Evolutionary conservation across 1,140 invertebrate genomes (phyloP).

Genomic region (Sitophilus oryzae): DNA sequence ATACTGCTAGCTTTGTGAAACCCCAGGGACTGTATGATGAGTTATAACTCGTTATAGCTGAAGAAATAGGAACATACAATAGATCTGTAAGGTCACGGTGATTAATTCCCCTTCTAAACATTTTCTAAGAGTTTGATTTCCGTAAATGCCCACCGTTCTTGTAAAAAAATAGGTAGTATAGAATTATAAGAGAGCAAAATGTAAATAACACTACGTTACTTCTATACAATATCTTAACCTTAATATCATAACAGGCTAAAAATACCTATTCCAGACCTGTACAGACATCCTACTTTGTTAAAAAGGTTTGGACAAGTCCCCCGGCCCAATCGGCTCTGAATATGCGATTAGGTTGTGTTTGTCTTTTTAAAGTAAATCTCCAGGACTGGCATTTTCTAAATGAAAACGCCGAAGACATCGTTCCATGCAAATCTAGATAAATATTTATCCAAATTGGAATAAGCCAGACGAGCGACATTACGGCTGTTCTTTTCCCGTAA

Average conservation of each 20-base stretch:
- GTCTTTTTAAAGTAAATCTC: conserved; percentile 31
- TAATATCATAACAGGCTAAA: background rate
- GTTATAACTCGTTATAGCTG: too few relatives aligned
- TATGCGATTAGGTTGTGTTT: conserved; percentile 35
- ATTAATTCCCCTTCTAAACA: too few relatives aligned
- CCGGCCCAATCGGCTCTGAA: conserved; percentile 23
- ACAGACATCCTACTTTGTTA: conserved; percentile 19
- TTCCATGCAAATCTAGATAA: conserved; percentile 24
- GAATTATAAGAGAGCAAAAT: too few relatives aligned
- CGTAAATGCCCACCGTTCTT: too few relatives aligned
- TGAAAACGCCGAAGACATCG: conserved; percentile 25
- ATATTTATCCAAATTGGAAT: conserved; percentile 25
- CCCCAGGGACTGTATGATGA: too few relatives aligned
- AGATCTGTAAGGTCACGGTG: too few relatives aligned
- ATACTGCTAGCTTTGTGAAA: too few relatives aligned
- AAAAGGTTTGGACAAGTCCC: conserved; percentile 28
- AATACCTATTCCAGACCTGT: conserved; percentile 8
- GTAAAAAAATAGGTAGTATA: background rate
- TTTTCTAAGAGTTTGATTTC: too few relatives aligned
- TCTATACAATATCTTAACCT: background rate
- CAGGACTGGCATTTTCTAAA: conserved; percentile 26
- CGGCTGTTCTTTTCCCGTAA: conserved; percentile 8
- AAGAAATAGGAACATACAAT: too few relatives aligned
- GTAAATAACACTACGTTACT: background rate
- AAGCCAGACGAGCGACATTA: conserved; percentile 7